Percentiles rank a stretch among this genome's conserved stretches.
Conservation (phyloP, 2,113 vertebrate genomes). For the Cavia aperea region DNA sequence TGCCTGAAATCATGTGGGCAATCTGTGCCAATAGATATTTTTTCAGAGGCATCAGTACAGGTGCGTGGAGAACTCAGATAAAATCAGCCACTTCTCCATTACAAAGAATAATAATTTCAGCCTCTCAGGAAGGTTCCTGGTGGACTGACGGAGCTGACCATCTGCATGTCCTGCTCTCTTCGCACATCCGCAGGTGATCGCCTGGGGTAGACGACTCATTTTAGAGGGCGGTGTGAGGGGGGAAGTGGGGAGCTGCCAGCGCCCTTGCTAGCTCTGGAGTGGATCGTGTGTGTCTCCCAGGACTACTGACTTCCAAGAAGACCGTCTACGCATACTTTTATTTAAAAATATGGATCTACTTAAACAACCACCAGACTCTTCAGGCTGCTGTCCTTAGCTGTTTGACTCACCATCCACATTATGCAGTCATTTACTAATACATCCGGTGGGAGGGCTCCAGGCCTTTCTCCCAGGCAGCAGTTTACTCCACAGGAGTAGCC, state of each 20-base stretch:
- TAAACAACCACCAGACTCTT: background rate
- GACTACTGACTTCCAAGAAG: background rate
- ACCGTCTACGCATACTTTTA: background rate
- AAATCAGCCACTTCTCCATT: background rate
- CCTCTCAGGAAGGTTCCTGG: background rate
- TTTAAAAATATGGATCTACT: background rate
- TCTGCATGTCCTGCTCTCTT: background rate
- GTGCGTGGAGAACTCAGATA: background rate
- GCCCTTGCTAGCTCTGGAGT: background rate
- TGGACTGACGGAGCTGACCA: background rate
- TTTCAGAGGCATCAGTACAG: background rate
- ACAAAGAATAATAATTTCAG: background rate
- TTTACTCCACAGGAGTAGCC: background rate
- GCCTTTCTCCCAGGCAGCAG: background rate
- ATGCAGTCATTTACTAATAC: background rate
- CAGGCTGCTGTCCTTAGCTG: background rate
- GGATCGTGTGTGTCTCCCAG: background rate
- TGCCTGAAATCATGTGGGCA: background rate
- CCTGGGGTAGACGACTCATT: background rate
- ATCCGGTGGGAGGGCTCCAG: background rate
- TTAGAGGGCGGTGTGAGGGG: background rate
- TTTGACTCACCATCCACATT: background rate
- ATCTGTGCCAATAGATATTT: background rate
- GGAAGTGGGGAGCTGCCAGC: background rate
- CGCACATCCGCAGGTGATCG: background rate